Base-by-base conservation (phyloP, 2,797 vertebrate species). In the Acestrorhynchus altus region DNA sequence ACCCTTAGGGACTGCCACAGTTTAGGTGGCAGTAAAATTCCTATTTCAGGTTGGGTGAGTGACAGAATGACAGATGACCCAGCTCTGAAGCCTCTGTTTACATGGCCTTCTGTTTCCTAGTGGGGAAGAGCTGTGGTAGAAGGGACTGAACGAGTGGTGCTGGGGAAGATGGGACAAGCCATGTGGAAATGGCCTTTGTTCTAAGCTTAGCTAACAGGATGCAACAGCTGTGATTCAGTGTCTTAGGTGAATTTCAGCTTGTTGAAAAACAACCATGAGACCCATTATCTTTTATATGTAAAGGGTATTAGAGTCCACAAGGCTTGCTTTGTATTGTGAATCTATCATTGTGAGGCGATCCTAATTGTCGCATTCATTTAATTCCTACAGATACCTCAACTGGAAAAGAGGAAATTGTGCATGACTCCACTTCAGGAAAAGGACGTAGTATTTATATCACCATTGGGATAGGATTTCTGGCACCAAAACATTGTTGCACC, bases 391-490 rank as follows among this genome's bases (percentile, higher is more conserved):
- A 76, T 44, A 61, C n/a, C 26, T 18, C 44, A 72, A 80, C 76
- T 64, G 82, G 85, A 85, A 87, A 88, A 80, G 86, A 81, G 74
- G 56, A 81, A 51, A 84, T 46, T 28, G 72, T 85, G 49, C 46
- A 44, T 79, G 81, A 71, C 82, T 67, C 67, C 70, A 71, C 81
- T 84, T 84, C 76, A 84, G 88, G 83, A 87, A 91, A 89, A 85
- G 79, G 84, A 85, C 81, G 85, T 84, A 88, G 86, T 89, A 88
- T 88, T 93, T 93, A 85, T 93, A 91, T 91, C 26, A 82, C 85
- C 75, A 73, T 20, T 64, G 16, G 87, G 89, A 84, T 93, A 92
- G 88, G 92, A 94, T 94, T 95, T 91, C 65, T 91, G 94, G 93
- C 92, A 92, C 89, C 89, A 85, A 72, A 89, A 90, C 83, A 81